A percentile compares a stretch with the other conserved stretches of the same genome.
phyloP scores from a whole-genome alignment of 2,113 vertebrate genomes.

The Anolis sagrei region DNA sequence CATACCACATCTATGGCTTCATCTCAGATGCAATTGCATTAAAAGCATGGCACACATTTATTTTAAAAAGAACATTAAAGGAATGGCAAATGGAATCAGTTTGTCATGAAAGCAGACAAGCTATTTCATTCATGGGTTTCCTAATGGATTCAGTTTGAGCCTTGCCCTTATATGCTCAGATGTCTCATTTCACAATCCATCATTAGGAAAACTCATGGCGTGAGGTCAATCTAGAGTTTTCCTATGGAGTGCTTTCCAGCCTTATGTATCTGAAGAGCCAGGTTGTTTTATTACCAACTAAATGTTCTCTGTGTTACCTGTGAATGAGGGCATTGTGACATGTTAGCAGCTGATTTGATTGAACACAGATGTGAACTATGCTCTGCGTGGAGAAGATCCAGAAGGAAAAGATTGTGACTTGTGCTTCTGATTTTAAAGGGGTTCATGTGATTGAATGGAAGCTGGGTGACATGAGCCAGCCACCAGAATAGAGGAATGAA shows the following conservation, averaged over 20 bases:
- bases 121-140: constrained; percentile 52
- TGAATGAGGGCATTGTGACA: constrained; percentile 82
- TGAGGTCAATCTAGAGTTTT: constrained; percentile 35
- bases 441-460: constrained; percentile 49
- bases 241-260: constrained; percentile 43
- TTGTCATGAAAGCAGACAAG: constrained; percentile 47
- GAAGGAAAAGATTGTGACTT: constrained; percentile 45
- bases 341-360: constrained; percentile 75
- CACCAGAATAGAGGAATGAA: constrained; percentile 44
- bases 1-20: constrained; percentile 19
- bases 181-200: constrained; percentile 54
- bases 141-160: constrained; percentile 60
- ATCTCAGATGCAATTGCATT: constrained; percentile 37
- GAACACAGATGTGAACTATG: constrained; percentile 76
- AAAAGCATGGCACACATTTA: constrained; percentile 31
- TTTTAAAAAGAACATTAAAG: constrained; percentile 36
- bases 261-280: constrained; percentile 59
- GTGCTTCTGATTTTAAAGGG: constrained; percentile 62
- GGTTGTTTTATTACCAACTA: constrained; percentile 79
- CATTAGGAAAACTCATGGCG: constrained; percentile 11
- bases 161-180: constrained; percentile 47
- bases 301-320: constrained; percentile 78
- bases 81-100: constrained; percentile 64
- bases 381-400: constrained; percentile 70
- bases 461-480: constrained; percentile 36